phyloP scores from a whole-genome alignment of 2,888 invertebrate species.

The Horisme vitalbata region DNA sequence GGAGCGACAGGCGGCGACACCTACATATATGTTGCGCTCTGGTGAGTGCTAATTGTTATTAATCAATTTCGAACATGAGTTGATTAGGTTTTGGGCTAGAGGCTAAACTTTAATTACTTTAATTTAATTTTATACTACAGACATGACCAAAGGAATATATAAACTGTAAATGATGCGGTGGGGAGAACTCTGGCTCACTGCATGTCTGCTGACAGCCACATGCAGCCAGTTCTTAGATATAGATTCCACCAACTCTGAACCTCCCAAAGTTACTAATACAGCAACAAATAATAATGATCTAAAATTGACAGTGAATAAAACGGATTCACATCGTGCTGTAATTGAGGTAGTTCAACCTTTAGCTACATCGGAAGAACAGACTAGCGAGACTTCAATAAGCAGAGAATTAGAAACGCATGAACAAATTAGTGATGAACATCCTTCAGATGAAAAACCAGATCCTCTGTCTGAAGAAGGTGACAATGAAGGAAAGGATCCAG shows the following conservation, averaged over 20 bases:
- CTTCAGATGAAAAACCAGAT: conserved; percentile 2
- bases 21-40: conserved; percentile 17
- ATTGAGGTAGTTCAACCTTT: neutral
- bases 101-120: too few species aligned
- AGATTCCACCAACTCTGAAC: neutral
- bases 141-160: conserved; percentile 16
- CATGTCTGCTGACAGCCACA: conserved; percentile 25
- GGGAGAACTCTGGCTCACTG: conserved; percentile 35
- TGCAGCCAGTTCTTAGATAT: conserved; percentile 20
- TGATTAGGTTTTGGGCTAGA: too few species aligned
- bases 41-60: conserved; percentile 26
- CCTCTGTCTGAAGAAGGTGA: neutral
- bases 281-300: neutral
- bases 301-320: neutral
- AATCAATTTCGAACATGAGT: conserved; percentile 2
- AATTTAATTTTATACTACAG: conserved; percentile 37
- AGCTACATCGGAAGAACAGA: neutral
- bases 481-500: neutral
- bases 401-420: conserved; percentile 5
- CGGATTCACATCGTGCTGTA: neutral
- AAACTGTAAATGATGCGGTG: conserved; percentile 41
- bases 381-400: neutral
- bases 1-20: conserved; percentile 17
- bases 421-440: neutral
- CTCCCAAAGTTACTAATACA: neutral